Evolutionary conservation across 2,113 vertebrate genomes (phyloP), one percentile per base, ranked within the genome.

Genomic region (Sterrhoptilus dennistouni): DNA sequence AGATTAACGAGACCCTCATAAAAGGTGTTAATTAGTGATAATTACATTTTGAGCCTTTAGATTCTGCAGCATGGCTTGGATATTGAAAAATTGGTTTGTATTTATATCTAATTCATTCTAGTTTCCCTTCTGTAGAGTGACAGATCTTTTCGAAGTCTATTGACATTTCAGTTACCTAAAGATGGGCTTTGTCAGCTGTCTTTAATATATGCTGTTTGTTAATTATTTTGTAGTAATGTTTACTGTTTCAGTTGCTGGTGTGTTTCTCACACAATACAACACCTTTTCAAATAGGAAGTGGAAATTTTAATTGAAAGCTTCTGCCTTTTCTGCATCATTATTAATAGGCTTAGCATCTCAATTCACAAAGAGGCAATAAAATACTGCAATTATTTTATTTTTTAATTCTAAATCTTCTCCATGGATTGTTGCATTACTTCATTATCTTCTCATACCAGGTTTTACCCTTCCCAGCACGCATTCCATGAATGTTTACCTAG

Each of bases 331-430:
- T 93, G 47, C 52, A 40, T 66, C 3, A 0, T 84, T 84, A 54
- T 59, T 81, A 64, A 75, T 45, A 93, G 56, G 23, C 36, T 76
- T 84, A 64, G 66, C 21, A 36, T 71, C 44, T 71, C 71, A 77
- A 59, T 83, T 89, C 4, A 11, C 0, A 0, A 74, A 66, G 29
- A 81, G 33, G 21, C 2, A 0, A 47, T 54, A 80, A 70, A 21
- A 7, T 56, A 35, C 35, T 5, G 3, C 47, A 59, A 47, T 54
- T 78, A 22, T 10, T 61, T 77, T 65, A 14, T 18, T 83, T 79
- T 69, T 86, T 11, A 64, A 60, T 77, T 93, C 27, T 75, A 33
- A 68, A 56, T 74, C 23, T 54, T 75, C 16, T 64, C n/a, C 38
- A 9, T 16, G 25, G 33, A 12, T 83, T 78, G 33, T 38, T 81